Percentiles rank a stretch among this genome's conserved stretches.
These are phyloP conservation scores for Myiozetetes cayanensis DNA, from an alignment of 2,113 vertebrate species.

Conservation along the genomic window DNA sequence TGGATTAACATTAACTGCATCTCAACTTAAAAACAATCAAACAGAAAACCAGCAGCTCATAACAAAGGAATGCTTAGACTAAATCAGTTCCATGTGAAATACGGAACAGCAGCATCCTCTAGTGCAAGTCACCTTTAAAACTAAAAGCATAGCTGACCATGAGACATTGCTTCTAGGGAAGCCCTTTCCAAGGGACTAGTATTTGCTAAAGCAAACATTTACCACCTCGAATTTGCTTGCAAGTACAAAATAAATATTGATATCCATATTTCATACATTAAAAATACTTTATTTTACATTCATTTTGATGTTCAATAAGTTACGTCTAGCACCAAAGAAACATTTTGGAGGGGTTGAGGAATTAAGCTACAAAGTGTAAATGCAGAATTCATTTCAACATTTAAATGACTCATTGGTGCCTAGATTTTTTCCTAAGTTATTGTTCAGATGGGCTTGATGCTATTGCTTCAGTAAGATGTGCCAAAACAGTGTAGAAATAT, in stretches of 20 bases:
- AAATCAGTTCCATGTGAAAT: conserved; percentile 25
- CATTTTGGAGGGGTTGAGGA: conserved; percentile 53
- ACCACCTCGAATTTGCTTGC: conserved; percentile 45
- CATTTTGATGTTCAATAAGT: conserved; percentile 69
- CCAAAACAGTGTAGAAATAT: conserved; percentile 17
- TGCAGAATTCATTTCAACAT: conserved; percentile 18
- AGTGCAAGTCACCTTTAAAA: conserved; percentile 61
- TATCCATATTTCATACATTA: conserved; percentile 63
- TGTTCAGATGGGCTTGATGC: conserved; percentile 15
- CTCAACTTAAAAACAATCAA: conserved; percentile 7
- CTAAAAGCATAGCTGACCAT: conserved; percentile 40
- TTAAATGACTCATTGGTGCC: conserved; percentile 41
- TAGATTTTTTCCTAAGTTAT: conserved; percentile 1
- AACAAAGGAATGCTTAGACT: conserved; percentile 46
- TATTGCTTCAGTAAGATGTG: conserved; percentile 59
- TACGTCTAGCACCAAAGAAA: conserved; percentile 68
- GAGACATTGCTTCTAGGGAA: conserved; percentile 55
- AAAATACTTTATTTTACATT: conserved; percentile 73
- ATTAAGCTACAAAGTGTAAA: conserved; percentile 32
- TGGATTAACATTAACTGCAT: conserved; percentile 21
- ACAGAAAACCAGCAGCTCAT: conserved; percentile 48
- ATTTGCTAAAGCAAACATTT: conserved; percentile 58
- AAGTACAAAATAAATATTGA: conserved; percentile 67
- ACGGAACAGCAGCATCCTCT: conserved; percentile 61
- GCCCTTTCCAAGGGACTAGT: conserved; percentile 44